These are phyloP conservation scores for Urocynchramus pylzowi DNA, from an alignment of 2,113 vertebrate species.

Conservation along the genomic window DNA sequence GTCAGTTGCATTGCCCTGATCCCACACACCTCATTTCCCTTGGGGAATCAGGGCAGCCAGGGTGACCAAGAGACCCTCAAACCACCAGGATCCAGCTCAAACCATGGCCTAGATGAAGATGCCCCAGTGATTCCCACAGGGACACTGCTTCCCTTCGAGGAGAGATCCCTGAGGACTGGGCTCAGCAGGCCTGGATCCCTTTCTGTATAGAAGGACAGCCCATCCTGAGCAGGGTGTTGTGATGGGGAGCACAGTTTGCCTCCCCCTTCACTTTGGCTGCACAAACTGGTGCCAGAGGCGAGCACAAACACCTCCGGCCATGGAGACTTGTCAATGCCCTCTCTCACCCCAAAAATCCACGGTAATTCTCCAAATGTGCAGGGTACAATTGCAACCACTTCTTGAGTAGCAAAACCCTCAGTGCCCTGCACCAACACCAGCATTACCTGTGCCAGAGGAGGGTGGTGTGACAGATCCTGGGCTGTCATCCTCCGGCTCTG, in stretches of 20 bases:
- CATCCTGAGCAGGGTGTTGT: background rate
- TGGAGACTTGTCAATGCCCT: fast-evolving
- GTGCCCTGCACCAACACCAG: background rate
- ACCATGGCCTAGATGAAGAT: background rate
- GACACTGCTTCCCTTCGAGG: background rate
- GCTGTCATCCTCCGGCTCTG: slow-evolving; percentile 95
- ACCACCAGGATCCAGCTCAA: background rate
- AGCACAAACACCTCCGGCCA: background rate
- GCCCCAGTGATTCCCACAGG: background rate
- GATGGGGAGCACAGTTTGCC: background rate
- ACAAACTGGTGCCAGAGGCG: background rate
- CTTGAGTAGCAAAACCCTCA: background rate
- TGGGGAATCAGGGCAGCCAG: background rate
- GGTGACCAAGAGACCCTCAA: background rate
- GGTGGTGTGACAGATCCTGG: slow-evolving; percentile 87
- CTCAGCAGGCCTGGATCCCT: background rate
- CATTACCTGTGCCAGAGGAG: slow-evolving; percentile 83
- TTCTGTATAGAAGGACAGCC: background rate
- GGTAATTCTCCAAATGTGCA: fast-evolving
- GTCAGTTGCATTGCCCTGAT: background rate
- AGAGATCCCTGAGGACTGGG: fast-evolving
- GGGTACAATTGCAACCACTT: background rate
- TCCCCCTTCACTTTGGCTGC: fast-evolving
- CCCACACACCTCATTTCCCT: background rate
- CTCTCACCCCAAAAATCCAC: background rate